These are phyloP conservation scores for Agonum fuliginosum DNA, from an alignment of 2,888 invertebrate genomes.

Conservation along the genomic window DNA sequence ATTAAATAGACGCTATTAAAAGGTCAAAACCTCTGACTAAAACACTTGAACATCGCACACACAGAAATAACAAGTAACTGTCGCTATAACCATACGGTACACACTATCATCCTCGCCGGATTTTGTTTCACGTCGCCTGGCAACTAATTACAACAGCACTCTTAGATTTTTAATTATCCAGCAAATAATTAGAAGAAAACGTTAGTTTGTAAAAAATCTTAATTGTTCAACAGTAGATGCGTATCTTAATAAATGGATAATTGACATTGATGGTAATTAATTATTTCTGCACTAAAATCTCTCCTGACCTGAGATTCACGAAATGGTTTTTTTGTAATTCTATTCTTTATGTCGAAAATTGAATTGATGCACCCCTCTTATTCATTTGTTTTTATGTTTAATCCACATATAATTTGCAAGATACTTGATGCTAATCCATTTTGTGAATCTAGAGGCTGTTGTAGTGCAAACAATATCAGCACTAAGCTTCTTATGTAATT, in stretches of 20 bases:
- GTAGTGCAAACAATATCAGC: too few species aligned
- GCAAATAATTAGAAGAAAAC: slow-evolving; percentile 32
- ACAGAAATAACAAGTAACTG: slow-evolving; percentile 15
- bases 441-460: too few species aligned
- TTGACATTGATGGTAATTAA: background rate
- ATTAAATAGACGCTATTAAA: slow-evolving; percentile 9
- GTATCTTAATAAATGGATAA: slow-evolving; percentile 13
- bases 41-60: background rate
- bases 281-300: too few species aligned
- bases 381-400: too few species aligned
- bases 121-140: slow-evolving; percentile 14
- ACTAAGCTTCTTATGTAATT: too few species aligned
- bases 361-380: too few species aligned
- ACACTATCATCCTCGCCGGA: slow-evolving; percentile 3
- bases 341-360: too few species aligned
- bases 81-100: slow-evolving; percentile 8
- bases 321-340: too few species aligned
- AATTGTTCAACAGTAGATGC: slow-evolving; percentile 3
- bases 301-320: too few species aligned
- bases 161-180: slow-evolving; percentile 33
- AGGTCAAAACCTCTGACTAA: slow-evolving; percentile 20
- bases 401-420: too few species aligned
- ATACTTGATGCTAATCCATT: too few species aligned
- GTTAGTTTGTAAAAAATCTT: slow-evolving; percentile 11
- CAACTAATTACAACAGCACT: slow-evolving; percentile 12